Conservation (phyloP, 2,113 vertebrate species). For the Labrus mixtus region DNA sequence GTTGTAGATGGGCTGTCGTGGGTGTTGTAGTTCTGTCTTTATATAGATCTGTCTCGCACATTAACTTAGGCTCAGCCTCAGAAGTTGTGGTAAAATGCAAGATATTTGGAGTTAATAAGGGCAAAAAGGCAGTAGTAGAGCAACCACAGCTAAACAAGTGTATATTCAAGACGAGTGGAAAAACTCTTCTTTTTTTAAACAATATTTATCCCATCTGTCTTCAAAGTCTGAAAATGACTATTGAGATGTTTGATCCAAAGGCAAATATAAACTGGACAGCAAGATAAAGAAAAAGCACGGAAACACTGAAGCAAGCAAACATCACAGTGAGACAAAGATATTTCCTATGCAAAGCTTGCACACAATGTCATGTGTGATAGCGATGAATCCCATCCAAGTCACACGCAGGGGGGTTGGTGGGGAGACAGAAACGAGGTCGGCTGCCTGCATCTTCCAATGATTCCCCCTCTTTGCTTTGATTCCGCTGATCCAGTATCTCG, state of each 20-base stretch:
- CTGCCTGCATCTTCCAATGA: slow-evolving; percentile 80
- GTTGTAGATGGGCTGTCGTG: slow-evolving; percentile 64
- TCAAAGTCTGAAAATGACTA: slow-evolving; percentile 65
- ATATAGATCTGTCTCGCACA: slow-evolving; percentile 71
- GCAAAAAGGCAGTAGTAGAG: slow-evolving; percentile 60
- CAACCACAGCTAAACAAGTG: slow-evolving; percentile 74
- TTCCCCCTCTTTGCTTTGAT: slow-evolving; percentile 82
- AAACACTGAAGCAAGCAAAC: slow-evolving; percentile 79
- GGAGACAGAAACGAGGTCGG: slow-evolving; percentile 76
- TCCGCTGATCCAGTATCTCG: slow-evolving; percentile 84
- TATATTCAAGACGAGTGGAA: slow-evolving; percentile 70
- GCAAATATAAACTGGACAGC: slow-evolving; percentile 80
- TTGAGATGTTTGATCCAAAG: slow-evolving; percentile 76
- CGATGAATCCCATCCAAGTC: slow-evolving; percentile 83
- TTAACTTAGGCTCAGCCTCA: slow-evolving; percentile 62
- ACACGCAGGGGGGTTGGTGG: slow-evolving; percentile 76
- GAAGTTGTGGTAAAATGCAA: slow-evolving; percentile 74
- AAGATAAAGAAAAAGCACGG: slow-evolving; percentile 80
- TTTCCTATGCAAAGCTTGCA: slow-evolving; percentile 86
- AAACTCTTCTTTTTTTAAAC: slow-evolving; percentile 60
- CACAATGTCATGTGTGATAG: slow-evolving; percentile 86
- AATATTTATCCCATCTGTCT: slow-evolving; percentile 81
- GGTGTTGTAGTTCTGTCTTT: slow-evolving; percentile 71
- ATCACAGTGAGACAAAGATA: slow-evolving; percentile 83
- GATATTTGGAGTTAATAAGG: slow-evolving; percentile 75